Evolutionary conservation across 2,797 vertebrate species (phyloP), one percentile per base, ranked within the genome.

Genomic region (Eulemur albifrons): DNA sequence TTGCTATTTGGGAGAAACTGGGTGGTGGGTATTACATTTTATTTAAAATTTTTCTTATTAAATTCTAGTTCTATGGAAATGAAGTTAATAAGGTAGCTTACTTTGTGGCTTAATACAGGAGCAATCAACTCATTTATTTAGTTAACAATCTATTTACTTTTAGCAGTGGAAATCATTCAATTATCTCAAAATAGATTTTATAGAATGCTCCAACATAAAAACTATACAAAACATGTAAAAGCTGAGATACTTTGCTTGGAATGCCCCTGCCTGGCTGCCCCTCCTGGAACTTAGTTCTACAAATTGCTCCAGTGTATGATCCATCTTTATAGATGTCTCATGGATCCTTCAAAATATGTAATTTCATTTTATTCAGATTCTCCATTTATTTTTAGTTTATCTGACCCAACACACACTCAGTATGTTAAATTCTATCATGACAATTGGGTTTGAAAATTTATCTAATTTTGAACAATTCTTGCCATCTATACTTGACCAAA

Each of bases 41-140:
- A 90, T 88, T 92, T 70, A 57, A 88, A 75, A 89, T 25, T 10
- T 92, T 93, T 94, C 92, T 72, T 72, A 90, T 85, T 85, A 94
- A 82, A 88, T 82, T 88, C 50, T 57, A 72, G 23, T 90, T 94
- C 82, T 91, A 82, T 35, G 63, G 27, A 97, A 93, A 93, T 82
- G 59, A 76, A 95, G 40, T 90, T 61, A 65, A 84, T 80, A 92
- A 69, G 43, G 72, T 57, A 20, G 12, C 40, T 45, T 82, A 59
- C 40, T 92, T 89, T 57, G 70, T 65, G 38, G 52, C 15, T 57
- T 80, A 90, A 88, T 63, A 84, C 25, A 79, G 69, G 63, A 20
- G 3, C 54, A 91, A 85, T 48, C 79, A 93, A 79, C 69, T n/a
- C n/a, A 90, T 79, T 92, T 86, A 76, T 72, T 96, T 86, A 93